phyloP scores from a whole-genome alignment of 2,888 invertebrate genomes.

The Venusia cambrica region DNA sequence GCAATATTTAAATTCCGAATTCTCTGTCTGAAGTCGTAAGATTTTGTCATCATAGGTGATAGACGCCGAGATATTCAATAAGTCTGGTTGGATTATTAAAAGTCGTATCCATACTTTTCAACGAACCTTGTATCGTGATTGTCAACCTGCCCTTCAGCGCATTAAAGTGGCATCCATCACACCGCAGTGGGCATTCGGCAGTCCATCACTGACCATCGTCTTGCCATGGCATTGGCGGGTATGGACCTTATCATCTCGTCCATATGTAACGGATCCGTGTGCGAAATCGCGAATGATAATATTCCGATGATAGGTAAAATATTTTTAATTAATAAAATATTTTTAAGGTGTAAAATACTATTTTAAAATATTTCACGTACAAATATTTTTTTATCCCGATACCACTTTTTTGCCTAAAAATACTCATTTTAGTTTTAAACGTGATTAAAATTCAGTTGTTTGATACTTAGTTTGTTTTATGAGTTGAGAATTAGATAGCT shows the following conservation, averaged over 20 bases:
- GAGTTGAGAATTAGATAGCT: too few species aligned
- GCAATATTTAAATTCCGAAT: too few species aligned
- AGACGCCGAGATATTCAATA: too few species aligned
- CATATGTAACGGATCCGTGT: conserved; percentile 67
- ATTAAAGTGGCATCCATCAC: conserved; percentile 13
- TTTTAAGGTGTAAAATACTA: neutral
- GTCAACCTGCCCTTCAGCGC: conserved; percentile 21
- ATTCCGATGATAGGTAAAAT: conserved; percentile 39
- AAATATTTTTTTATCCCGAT: too few species aligned
- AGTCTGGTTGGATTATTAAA: too few species aligned
- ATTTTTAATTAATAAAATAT: neutral
- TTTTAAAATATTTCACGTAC: too few species aligned
- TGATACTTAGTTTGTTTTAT: too few species aligned
- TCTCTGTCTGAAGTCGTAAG: too few species aligned
- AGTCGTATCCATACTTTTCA: conserved; percentile 8
- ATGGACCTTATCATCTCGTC: conserved; percentile 64
- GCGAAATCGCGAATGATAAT: conserved; percentile 57
- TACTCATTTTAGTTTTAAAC: too few species aligned
- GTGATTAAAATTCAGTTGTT: too few species aligned
- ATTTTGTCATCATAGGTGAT: too few species aligned
- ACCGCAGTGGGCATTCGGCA: conserved; percentile 6
- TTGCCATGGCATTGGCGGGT: conserved; percentile 56
- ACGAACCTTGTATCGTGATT: conserved; percentile 13
- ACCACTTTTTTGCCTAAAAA: too few species aligned
- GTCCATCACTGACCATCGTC: conserved; percentile 9